Conservation (phyloP, 2,797 vertebrate genomes). For the Myripristis jacobus region DNA sequence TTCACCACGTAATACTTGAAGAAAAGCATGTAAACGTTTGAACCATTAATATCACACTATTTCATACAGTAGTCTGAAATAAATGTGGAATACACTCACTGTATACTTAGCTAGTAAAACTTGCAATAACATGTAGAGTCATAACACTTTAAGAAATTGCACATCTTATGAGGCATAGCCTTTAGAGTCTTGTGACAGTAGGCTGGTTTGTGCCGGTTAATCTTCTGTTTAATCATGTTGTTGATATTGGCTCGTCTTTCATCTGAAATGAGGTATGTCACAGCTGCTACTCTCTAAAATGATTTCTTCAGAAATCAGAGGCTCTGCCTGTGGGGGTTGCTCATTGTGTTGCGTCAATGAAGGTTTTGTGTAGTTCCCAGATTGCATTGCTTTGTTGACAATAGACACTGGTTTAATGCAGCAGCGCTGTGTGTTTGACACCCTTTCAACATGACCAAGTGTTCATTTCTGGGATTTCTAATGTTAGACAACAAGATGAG, state of each 20-base stretch:
- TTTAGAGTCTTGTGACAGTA: constrained; percentile 55
- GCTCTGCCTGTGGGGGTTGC: constrained; percentile 51
- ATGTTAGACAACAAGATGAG: constrained; percentile 66
- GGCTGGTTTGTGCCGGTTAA: constrained; percentile 68
- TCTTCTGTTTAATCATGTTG: constrained; percentile 76
- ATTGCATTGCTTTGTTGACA: constrained; percentile 64
- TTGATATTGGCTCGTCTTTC: constrained; percentile 74
- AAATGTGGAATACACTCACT: constrained; percentile 60
- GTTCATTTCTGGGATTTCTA: constrained; percentile 63
- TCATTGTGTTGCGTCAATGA: constrained; percentile 63
- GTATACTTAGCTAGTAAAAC: constrained; percentile 46
- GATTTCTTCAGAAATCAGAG: constrained; percentile 57
- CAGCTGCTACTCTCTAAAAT: constrained; percentile 59
- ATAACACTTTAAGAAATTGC: constrained; percentile 49
- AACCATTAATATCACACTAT: constrained; percentile 56
- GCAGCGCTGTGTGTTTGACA: constrained; percentile 46
- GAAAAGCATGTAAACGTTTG: too few relatives aligned
- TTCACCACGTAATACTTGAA: constrained; percentile 44
- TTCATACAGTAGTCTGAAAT: constrained; percentile 56
- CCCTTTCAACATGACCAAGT: constrained; percentile 64
- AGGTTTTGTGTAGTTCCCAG: constrained; percentile 52
- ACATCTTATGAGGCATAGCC: constrained; percentile 62
- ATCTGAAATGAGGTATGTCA: constrained; percentile 76
- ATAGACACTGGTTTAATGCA: constrained; percentile 52
- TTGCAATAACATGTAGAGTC: constrained; percentile 57